Evolutionary conservation across 2,797 vertebrate species (phyloP).

Genomic region (Sebastes diploproa): DNA sequence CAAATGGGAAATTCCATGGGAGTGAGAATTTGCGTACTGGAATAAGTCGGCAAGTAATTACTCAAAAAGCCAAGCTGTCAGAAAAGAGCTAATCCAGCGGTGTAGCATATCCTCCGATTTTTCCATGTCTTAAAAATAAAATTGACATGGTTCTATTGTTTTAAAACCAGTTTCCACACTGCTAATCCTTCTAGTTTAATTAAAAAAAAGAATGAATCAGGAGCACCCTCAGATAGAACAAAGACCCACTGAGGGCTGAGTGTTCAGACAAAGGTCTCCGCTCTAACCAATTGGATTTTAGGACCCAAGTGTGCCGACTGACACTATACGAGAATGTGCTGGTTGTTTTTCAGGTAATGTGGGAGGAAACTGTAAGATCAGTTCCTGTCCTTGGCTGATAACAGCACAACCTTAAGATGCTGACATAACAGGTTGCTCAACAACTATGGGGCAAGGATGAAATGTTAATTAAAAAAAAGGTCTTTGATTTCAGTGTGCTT

Average conservation of each 20-base stretch:
- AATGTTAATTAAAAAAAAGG: background rate
- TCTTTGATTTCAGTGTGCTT: background rate
- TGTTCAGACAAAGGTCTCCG: slow-evolving; percentile 9
- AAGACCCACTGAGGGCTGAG: background rate
- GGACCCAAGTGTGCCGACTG: background rate
- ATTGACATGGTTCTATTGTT: slow-evolving; percentile 59
- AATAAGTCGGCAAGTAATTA: slow-evolving; percentile 67
- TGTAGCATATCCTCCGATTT: slow-evolving; percentile 49
- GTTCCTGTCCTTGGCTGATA: slow-evolving; percentile 35
- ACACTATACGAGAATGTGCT: slow-evolving; percentile 5
- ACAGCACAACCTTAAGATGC: slow-evolving; percentile 27
- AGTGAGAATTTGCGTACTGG: slow-evolving; percentile 58
- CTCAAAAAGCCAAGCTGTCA: slow-evolving; percentile 50
- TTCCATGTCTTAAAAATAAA: slow-evolving; percentile 49
- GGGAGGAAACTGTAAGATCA: slow-evolving; percentile 16
- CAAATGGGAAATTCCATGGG: slow-evolving; percentile 63
- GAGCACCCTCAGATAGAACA: background rate
- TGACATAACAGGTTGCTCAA: slow-evolving; percentile 51
- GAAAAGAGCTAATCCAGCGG: slow-evolving; percentile 59
- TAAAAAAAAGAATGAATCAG: slow-evolving; percentile 32
- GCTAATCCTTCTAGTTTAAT: slow-evolving; percentile 63
- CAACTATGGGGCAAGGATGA: slow-evolving; percentile 12
- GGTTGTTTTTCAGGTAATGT: slow-evolving; percentile 31
- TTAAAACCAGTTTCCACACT: slow-evolving; percentile 44
- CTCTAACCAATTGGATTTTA: slow-evolving; percentile 5